phyloP scores from a whole-genome alignment of 1,140 invertebrate species.

The Achatina immaculata region DNA sequence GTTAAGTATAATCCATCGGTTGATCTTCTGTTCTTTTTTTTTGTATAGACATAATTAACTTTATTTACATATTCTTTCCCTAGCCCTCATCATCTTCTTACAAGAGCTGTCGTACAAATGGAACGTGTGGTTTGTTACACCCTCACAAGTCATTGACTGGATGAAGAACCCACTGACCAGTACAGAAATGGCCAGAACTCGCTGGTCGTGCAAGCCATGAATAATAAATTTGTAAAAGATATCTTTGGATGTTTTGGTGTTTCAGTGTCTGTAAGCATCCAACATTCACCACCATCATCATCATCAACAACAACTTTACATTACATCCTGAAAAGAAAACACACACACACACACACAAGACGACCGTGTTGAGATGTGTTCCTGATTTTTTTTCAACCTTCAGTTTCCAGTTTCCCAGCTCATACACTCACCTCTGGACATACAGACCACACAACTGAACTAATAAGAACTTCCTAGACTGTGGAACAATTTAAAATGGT shows the following conservation, averaged over 20 bases:
- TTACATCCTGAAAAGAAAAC: too few relatives aligned
- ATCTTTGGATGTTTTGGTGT: too few relatives aligned
- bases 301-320: not conserved
- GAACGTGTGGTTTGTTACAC: slow-evolving; percentile 9
- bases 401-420: not conserved
- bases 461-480: not conserved
- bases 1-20: too few relatives aligned
- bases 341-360: not conserved
- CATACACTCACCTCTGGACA: not conserved
- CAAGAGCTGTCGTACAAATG: not conserved
- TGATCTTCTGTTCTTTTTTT: too few relatives aligned
- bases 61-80: not conserved
- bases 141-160: not conserved
- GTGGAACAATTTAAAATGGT: not conserved
- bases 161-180: not conserved
- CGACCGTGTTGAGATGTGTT: not conserved
- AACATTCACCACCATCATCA: not conserved
- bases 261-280: too few relatives aligned
- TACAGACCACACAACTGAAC: not conserved
- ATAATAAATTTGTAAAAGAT: too few relatives aligned
- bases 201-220: too few relatives aligned
- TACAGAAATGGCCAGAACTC: too few relatives aligned
- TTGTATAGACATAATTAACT: too few relatives aligned
- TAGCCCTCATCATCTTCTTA: not conserved
- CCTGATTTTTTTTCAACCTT: not conserved